phyloP scores from a whole-genome alignment of 2,888 invertebrate species.

The Petrolisthes cinctipes region DNA sequence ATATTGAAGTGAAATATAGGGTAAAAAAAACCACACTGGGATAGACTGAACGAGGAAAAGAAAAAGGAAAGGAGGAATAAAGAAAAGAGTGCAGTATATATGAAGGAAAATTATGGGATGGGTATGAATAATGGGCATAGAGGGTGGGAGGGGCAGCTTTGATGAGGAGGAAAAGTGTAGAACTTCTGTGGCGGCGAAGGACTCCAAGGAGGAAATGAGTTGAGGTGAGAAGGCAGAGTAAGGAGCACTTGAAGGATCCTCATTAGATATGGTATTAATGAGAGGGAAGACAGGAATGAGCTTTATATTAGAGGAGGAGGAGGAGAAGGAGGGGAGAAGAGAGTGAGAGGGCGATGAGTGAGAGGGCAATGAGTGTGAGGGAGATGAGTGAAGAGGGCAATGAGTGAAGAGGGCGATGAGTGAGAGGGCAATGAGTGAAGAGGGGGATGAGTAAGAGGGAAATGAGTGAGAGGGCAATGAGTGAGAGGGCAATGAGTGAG shows the following conservation, averaged over 20 bases:
- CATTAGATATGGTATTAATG: neutral
- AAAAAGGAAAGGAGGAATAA: neutral
- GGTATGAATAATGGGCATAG: neutral
- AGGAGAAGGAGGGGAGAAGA: neutral
- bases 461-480: neutral
- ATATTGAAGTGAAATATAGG: neutral
- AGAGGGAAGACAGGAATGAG: neutral
- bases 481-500: neutral
- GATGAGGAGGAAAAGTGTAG: neutral
- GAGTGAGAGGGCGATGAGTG: neutral
- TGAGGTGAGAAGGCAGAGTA: neutral
- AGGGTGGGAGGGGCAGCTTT: neutral
- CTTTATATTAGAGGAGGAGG: neutral
- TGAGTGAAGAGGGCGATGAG: neutral
- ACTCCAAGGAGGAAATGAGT: neutral
- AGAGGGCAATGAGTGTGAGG: neutral
- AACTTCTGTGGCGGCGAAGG: neutral
- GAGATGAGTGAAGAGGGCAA: neutral
- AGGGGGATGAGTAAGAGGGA: neutral
- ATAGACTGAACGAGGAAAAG: neutral
- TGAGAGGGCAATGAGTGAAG: no score
- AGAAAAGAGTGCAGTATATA: no score
- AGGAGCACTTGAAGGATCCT: no score
- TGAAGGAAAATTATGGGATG: no score
- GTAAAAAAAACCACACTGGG: neutral